Conservation (phyloP, 2,113 vertebrate genomes). For the Epinephelus lanceolatus region DNA sequence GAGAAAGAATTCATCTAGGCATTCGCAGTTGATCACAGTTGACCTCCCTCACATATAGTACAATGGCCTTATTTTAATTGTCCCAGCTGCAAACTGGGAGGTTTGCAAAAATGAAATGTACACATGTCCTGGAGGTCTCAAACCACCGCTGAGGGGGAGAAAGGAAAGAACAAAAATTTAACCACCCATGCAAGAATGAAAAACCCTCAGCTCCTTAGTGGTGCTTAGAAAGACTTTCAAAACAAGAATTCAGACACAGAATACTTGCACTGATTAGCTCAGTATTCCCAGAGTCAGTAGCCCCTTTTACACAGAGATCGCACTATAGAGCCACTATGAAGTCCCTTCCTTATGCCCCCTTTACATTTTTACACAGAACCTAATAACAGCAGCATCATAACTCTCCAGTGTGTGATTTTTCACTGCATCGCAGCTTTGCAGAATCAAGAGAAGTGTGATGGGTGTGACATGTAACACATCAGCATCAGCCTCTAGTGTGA, state of each 20-base stretch:
- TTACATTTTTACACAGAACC: no score
- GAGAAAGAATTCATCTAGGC: conserved; percentile 72
- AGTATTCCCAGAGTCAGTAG: not conserved
- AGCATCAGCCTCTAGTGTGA: no score
- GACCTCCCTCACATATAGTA: conserved; percentile 68
- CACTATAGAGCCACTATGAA: no score
- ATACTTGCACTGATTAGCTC: not conserved
- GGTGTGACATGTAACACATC: no score
- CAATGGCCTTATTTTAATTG: conserved; percentile 75
- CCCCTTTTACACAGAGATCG: no score
- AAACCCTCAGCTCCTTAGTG: not conserved
- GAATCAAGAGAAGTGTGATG: no score
- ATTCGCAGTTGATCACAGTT: conserved; percentile 60
- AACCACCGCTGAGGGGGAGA: not conserved
- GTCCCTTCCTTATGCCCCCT: no score
- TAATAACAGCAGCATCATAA: no score
- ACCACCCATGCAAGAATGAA: not conserved
- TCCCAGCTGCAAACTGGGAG: conserved; percentile 50
- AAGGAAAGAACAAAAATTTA: not conserved
- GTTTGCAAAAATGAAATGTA: conserved; percentile 52
- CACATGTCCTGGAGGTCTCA: conserved; percentile 53
- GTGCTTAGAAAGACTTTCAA: not conserved
- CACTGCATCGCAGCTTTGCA: no score
- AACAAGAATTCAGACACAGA: conserved; percentile 6
- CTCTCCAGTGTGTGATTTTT: no score